Evolutionary conservation across 2,888 invertebrate species (phyloP).

Genomic region (Peribatodes rhomboidaria): DNA sequence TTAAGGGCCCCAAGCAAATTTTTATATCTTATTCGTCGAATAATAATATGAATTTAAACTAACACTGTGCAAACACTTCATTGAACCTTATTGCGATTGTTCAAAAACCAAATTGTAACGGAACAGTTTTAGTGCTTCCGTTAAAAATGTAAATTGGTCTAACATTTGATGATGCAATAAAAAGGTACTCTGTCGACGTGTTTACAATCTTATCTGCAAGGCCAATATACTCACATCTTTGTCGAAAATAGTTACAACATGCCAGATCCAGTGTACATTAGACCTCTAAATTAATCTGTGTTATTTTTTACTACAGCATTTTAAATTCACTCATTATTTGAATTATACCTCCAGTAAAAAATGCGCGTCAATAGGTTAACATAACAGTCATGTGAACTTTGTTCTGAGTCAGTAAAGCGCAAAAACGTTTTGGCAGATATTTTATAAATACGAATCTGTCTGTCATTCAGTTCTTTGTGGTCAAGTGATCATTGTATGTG

Average conservation of each 20-base stretch:
- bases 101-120: neutral
- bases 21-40: no score
- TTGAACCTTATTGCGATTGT: neutral
- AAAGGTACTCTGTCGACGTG: neutral
- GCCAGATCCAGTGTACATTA: neutral
- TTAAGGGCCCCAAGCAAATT: no score
- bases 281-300: no score
- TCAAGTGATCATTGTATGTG: neutral
- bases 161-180: slow-evolving; percentile 18
- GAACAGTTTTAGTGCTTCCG: neutral
- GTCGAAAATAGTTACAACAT: neutral
- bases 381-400: slow-evolving; percentile 6
- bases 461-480: neutral
- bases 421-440: neutral
- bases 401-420: neutral
- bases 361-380: neutral
- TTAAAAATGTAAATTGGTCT: neutral
- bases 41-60: no score
- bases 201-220: slow-evolving; percentile 25
- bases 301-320: no score
- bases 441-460: neutral
- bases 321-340: no score
- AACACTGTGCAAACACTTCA: no score
- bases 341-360: no score
- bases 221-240: slow-evolving; percentile 11